phyloP scores from a whole-genome alignment of 1,140 invertebrate species.

The Lutraria rhynchaena region DNA sequence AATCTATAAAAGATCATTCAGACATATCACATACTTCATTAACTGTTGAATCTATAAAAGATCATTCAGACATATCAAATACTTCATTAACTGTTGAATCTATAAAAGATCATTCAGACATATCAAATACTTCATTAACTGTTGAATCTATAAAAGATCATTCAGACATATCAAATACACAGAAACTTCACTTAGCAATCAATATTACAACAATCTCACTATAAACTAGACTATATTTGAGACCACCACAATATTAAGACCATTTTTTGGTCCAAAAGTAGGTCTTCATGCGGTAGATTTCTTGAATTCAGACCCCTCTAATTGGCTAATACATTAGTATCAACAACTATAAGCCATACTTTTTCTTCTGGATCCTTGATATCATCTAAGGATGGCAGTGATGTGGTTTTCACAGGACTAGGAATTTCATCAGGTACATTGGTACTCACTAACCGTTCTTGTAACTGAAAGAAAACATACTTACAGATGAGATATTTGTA shows the following conservation, averaged over 20 bases:
- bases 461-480: conserved; percentile 35
- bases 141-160: conserved; percentile 75
- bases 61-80: conserved; percentile 70
- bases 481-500: too few relatives aligned
- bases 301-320: too few relatives aligned
- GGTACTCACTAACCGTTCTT: conserved; percentile 8
- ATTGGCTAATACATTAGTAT: too few relatives aligned
- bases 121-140: conserved; percentile 77
- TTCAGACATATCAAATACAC: too few relatives aligned
- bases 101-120: too few relatives aligned
- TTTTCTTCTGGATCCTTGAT: conserved; percentile 70
- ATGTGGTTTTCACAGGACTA: conserved; percentile 60
- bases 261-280: too few relatives aligned
- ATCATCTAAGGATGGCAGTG: conserved; percentile 69
- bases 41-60: conserved; percentile 76
- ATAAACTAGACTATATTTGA: too few relatives aligned
- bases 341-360: conserved; percentile 56
- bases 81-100: conserved; percentile 77
- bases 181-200: too few relatives aligned
- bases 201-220: too few relatives aligned
- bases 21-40: conserved; percentile 75
- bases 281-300: too few relatives aligned
- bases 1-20: conserved; percentile 69
- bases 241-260: too few relatives aligned
- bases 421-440: conserved; percentile 18